These are phyloP conservation scores for Tolypeutes matacus DNA, from an alignment of 2,797 vertebrate species.

Conservation along the genomic window DNA sequence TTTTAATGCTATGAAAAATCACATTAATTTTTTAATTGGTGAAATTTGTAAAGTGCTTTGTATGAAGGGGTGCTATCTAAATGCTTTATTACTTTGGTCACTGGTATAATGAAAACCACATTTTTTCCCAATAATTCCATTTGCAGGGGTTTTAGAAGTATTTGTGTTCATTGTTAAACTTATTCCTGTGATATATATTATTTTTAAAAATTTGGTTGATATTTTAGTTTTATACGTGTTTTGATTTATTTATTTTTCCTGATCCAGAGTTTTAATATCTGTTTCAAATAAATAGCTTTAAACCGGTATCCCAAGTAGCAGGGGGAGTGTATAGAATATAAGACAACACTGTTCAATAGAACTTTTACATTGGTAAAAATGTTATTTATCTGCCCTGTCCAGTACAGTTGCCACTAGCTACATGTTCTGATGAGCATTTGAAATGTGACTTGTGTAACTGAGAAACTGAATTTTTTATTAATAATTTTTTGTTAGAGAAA, in stretches of 20 bases:
- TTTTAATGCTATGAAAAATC: neutral
- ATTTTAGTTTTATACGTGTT: conserved; percentile 15
- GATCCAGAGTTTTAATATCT: neutral
- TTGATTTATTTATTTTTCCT: neutral
- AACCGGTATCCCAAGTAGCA: neutral
- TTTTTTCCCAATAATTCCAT: conserved; percentile 46
- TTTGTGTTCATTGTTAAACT: conserved; percentile 8
- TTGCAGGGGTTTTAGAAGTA: conserved; percentile 29
- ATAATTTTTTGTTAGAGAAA: too few relatives aligned
- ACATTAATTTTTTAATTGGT: conserved; percentile 48
- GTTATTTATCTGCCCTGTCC: neutral
- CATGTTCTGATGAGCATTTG: neutral
- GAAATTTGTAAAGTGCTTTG: conserved; percentile 45
- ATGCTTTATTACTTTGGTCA: conserved; percentile 23
- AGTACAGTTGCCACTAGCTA: neutral
- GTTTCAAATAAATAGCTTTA: conserved; percentile 25
- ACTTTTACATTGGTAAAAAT: neutral
- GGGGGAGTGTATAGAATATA: neutral
- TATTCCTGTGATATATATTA: neutral
- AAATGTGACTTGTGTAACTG: too few relatives aligned
- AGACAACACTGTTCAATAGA: neutral
- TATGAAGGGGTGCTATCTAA: neutral
- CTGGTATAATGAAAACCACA: too few relatives aligned
- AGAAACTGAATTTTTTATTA: too few relatives aligned
- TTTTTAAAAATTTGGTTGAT: conserved; percentile 20